A percentile compares a stretch with the other conserved stretches of the same genome.
Evolutionary conservation across 2,888 invertebrate species (phyloP).

Genomic region (Lepetodrilus schrolli): DNA sequence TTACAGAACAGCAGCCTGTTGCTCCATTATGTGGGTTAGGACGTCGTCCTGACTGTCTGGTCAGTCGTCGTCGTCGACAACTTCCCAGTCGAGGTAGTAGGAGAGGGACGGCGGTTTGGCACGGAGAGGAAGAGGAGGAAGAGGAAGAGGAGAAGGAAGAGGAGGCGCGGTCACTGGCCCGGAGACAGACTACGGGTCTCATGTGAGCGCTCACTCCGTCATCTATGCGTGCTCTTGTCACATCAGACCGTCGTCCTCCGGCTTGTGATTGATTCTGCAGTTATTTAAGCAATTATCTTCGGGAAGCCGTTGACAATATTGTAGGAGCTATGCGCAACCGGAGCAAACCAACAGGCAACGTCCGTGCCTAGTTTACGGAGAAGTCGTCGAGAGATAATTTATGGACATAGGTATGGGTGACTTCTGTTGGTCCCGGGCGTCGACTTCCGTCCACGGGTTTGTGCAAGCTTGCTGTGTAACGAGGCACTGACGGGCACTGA

Average conservation of each 20-base stretch:
- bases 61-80: neutral
- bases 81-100: neutral
- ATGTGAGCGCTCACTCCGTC: neutral
- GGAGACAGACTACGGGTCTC: neutral
- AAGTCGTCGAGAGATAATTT: neutral
- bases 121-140: no score
- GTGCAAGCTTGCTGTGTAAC: neutral
- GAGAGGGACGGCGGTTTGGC: neutral
- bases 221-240: neutral
- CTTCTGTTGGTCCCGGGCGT: neutral
- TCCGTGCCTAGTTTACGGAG: neutral
- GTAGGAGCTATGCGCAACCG: neutral
- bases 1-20: constrained; percentile 1
- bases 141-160: no score
- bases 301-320: constrained; percentile 1
- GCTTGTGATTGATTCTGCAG: constrained; percentile 16
- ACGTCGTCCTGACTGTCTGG: neutral
- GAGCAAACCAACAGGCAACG: neutral
- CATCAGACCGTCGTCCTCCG: neutral
- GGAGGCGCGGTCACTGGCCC: neutral
- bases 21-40: neutral
- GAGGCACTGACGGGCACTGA: neutral
- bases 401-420: neutral
- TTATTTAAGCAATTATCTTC: constrained; percentile 16
- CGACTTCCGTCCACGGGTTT: neutral